Base-by-base conservation (phyloP, 2,797 vertebrate species). In the Hybognathus amarus region DNA sequence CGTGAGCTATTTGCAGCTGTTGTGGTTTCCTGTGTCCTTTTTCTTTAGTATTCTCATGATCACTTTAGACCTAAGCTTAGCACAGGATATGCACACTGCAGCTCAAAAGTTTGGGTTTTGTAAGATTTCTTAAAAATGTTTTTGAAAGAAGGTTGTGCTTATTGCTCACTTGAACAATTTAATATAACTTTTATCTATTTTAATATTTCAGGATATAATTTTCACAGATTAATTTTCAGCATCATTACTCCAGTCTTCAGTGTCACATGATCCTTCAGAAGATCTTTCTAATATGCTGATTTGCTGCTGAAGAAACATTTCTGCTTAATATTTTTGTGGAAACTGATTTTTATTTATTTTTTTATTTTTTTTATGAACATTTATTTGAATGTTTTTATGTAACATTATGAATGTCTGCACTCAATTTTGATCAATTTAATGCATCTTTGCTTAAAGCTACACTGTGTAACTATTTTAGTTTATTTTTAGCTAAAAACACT, bases 11-110 rank as follows among this genome's bases (percentile, higher is more conserved):
- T 63, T 77, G 17, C 38, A 50, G 18, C 63, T 52, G 5, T 22
- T 67, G 63, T 67, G 77, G 61, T 67, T 79, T 79, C 30, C 61
- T 67, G 42, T 77, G 18, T 79, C 24, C 59, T 30, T 8, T 63
- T 63, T 63, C 12, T 61, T 70, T 1, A n/a, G 20, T 40, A 40
- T 69, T 42, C 38, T 69, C 38, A 13, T 42, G n/a, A 15, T n/a
- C 22, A 40, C 22, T 42, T 20, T 42, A 40, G 13, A 40, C 4
- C 12, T 27, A 56, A 18, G 33, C 33, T 17, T 66, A 79, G 22
- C 33, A 56, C 15, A 68, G 50, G 17, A 68, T 22, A 67, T 67
- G 63, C 8, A 42, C 38, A 50, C 47, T 54, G 20, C 27, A 36
- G 71, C 36, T 50, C 6, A 73, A 52, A 18, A 27, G 13, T 47